Base-by-base conservation (phyloP, 1,140 invertebrate species). In the Meloidogyne floridensis region DNA sequence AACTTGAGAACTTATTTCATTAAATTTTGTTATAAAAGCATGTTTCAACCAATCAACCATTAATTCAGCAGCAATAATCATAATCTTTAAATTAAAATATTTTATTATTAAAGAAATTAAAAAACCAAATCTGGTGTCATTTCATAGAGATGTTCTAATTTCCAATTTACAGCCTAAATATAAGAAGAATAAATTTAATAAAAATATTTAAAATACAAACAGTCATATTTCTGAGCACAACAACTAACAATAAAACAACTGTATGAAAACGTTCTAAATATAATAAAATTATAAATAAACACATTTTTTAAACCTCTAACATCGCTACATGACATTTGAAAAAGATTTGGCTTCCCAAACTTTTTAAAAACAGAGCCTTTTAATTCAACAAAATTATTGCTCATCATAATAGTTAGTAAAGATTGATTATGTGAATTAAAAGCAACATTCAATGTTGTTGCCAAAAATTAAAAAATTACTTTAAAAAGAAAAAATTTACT, bases 331-430 rank as follows among this genome's bases (percentile, higher is more conserved):
- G 92, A 90, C 84, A 92, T 92, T 86, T 92, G 92, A 89, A 98
- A 98, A 3, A 99, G 91, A 92, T 98, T 98, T 87, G 96, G 97
- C 89, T 98, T 98, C 90, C 98, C 97, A 92, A 99, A 98, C 91
- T 98, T 98, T 90, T 98, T 99, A 91, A 99, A 99, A 0, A 99
- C 96, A 85, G 95, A 96, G 18, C 96, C 95, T 92, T 99, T 99
- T 13, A 99, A 92, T 91, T 99, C 98, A 2, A 99, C 96, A 93
- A 99, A 99, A 93, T 99, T 99, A 91, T 99, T 99, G 0, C 96
- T 98, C 93, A 99, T 97, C 94, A 99, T 97, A 74, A 99, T 98
- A 6, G 96, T 98, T 5, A 99, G 92, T 53, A 99, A 92, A 76
- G 95, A 95, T 91, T 98, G 97, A 90, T 98, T 98, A 88, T 95